Conservation (phyloP, 2,113 vertebrate species). For the Narcine bancroftii region DNA sequence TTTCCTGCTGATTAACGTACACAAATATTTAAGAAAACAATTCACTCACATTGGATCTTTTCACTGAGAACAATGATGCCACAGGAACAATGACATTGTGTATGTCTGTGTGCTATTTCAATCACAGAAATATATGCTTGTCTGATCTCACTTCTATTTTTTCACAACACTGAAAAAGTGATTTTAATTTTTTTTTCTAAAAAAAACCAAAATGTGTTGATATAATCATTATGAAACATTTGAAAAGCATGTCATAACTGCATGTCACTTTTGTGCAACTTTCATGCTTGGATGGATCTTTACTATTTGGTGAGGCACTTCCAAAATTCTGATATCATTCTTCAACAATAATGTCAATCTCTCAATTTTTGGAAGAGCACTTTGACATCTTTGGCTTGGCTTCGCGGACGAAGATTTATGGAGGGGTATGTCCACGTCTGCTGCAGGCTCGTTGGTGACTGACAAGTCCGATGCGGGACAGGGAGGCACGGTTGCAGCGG, state of each 20-base stretch:
- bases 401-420: too few species aligned
- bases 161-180: neutral
- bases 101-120: neutral
- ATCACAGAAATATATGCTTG: neutral
- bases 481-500: too few species aligned
- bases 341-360: neutral
- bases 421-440: too few species aligned
- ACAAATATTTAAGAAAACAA: neutral
- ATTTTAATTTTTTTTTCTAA: neutral
- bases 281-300: neutral
- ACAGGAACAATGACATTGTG: neutral
- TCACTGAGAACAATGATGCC: neutral
- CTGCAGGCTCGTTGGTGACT: too few species aligned
- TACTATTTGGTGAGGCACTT: neutral
- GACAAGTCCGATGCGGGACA: too few species aligned
- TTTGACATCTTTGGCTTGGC: too few species aligned
- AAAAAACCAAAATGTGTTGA: neutral
- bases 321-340: neutral
- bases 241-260: neutral
- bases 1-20: neutral
- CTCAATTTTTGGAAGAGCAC: too few species aligned
- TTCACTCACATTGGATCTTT: neutral
- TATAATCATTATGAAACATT: neutral
- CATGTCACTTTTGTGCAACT: neutral
- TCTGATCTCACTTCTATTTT: neutral